phyloP scores from a whole-genome alignment of 2,113 vertebrate species.

The Chinchilla lanigera region DNA sequence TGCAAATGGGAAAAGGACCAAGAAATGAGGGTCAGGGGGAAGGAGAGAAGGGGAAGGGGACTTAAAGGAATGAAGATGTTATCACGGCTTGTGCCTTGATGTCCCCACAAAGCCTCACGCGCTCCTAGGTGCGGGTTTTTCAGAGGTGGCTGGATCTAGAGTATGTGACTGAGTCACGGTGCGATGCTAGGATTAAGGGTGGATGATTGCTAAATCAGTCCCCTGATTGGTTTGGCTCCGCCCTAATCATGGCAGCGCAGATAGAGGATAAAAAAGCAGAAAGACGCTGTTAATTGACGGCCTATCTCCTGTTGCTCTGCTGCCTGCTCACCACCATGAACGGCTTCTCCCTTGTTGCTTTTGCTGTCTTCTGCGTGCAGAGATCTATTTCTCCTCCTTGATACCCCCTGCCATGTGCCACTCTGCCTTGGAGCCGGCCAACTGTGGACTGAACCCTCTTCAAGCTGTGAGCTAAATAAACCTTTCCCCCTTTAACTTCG shows the following conservation, averaged over 20 bases:
- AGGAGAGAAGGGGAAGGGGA: not conserved
- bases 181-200: not conserved
- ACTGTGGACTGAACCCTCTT: not conserved
- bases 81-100: not conserved
- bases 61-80: not conserved
- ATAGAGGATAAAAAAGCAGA: not conserved
- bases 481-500: not conserved
- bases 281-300: not conserved
- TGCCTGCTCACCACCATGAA: too few relatives aligned
- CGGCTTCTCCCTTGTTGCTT: not conserved
- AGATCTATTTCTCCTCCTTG: not conserved
- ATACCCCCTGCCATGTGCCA: not conserved
- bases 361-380: not conserved
- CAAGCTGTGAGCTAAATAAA: not conserved
- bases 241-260: not conserved
- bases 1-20: not conserved
- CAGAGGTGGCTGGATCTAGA: not conserved
- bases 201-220: not conserved
- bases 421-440: not conserved
- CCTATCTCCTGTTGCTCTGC: not conserved
- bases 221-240: not conserved
- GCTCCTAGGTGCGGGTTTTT: not conserved
- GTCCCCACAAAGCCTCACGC: not conserved
- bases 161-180: not conserved
- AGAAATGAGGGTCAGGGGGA: not conserved